A percentile compares a stretch with the other conserved stretches of the same genome.
phyloP scores from a whole-genome alignment of 2,797 vertebrate genomes.

The Galago senegalensis region DNA sequence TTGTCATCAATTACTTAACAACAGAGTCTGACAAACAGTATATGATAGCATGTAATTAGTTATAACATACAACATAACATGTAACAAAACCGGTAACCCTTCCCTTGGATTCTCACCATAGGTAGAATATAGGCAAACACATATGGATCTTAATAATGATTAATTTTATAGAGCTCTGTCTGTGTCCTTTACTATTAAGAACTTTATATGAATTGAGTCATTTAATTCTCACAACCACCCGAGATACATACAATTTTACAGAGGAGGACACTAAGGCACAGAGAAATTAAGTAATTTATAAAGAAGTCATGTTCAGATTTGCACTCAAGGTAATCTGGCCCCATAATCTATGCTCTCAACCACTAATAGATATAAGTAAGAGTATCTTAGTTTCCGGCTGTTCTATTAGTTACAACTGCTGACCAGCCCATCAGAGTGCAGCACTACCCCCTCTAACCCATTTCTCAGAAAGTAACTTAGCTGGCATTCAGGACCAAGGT shows the following conservation, averaged over 20 bases:
- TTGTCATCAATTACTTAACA: conserved; percentile 10
- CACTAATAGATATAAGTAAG: background rate
- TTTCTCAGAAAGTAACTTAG: conserved; percentile 7
- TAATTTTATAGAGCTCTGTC: background rate
- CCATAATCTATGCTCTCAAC: conserved; percentile 28
- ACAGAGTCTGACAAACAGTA: conserved; percentile 38
- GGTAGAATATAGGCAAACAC: background rate
- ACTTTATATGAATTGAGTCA: background rate
- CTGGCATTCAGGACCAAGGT: conserved; percentile 59
- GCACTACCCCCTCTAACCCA: background rate
- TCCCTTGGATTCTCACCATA: background rate
- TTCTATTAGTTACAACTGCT: background rate
- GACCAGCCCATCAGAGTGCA: background rate
- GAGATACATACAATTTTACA: conserved; percentile 11
- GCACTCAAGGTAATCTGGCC: background rate
- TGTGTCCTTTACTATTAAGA: background rate
- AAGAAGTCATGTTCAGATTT: background rate
- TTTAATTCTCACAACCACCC: conserved; percentile 52
- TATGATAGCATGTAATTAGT: background rate
- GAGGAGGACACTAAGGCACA: background rate
- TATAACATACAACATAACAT: conserved; percentile 39
- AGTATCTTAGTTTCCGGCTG: background rate
- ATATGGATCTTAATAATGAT: background rate
- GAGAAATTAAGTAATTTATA: background rate
- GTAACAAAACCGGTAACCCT: conserved; percentile 47